Evolutionary conservation across 2,888 invertebrate genomes (phyloP).

Genomic region (Chironomus riparius): DNA sequence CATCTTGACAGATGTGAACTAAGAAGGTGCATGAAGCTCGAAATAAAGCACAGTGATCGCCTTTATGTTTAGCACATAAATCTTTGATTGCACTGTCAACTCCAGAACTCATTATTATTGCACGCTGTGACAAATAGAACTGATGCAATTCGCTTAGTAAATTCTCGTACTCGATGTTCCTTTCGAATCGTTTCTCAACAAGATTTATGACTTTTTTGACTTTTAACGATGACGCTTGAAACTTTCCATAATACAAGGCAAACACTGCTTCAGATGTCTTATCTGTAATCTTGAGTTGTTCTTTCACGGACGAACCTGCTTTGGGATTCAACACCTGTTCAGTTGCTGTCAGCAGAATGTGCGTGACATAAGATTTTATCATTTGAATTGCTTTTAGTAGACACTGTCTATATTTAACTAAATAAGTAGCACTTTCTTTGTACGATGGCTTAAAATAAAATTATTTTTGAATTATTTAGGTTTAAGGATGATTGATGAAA

Average conservation of each 20-base stretch:
- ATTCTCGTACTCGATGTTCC: conserved; percentile 62
- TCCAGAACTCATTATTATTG: conserved; percentile 58
- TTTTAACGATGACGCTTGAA: conserved; percentile 83
- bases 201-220: conserved; percentile 71
- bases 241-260: conserved; percentile 88
- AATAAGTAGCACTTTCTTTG: conserved; percentile 75
- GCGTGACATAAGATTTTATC: conserved; percentile 69
- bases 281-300: conserved; percentile 29
- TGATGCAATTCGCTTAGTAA: conserved; percentile 72
- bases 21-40: conserved; percentile 83
- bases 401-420: conserved; percentile 76
- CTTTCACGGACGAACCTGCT: conserved; percentile 35
- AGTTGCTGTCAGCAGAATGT: conserved; percentile 68
- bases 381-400: conserved; percentile 69
- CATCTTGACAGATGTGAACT: conserved; percentile 90
- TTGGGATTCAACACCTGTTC: conserved; percentile 35
- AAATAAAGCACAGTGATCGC: conserved; percentile 74
- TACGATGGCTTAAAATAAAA: conserved; percentile 55
- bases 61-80: conserved; percentile 52
- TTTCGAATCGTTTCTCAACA: conserved; percentile 66
- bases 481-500: not conserved
- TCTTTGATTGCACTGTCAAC: conserved; percentile 59
- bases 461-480: not conserved
- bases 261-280: conserved; percentile 56
- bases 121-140: conserved; percentile 68